Evolutionary conservation across 2,797 vertebrate genomes (phyloP).

Genomic region (Callimico goeldii): DNA sequence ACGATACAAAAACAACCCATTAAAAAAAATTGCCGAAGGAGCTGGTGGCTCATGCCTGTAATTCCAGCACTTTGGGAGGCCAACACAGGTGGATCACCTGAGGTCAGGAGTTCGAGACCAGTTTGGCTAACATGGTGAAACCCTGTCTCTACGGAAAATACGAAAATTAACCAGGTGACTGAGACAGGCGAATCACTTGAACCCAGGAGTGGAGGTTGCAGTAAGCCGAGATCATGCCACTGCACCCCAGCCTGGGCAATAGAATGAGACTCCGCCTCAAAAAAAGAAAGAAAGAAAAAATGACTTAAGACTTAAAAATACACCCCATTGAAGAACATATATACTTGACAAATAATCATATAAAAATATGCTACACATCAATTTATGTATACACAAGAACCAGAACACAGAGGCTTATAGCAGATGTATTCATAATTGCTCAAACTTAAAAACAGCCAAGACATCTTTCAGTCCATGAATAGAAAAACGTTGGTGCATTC

Average conservation of each 20-base stretch:
- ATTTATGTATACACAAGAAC: not conserved
- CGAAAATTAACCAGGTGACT: not conserved
- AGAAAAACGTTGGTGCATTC: not conserved
- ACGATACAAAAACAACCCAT: not conserved
- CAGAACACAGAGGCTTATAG: not conserved
- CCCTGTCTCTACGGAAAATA: not conserved
- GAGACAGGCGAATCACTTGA: not conserved
- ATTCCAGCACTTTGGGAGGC: not conserved
- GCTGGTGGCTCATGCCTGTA: not conserved
- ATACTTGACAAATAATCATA: too few relatives aligned
- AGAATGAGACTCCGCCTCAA: too few relatives aligned
- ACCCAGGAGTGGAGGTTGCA: not conserved
- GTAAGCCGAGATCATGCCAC: not conserved
- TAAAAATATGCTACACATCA: not conserved
- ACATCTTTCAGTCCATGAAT: not conserved
- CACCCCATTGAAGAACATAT: too few relatives aligned
- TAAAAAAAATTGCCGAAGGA: not conserved
- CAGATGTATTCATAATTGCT: not conserved
- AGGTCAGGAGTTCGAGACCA: not conserved
- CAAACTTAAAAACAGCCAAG: not conserved
- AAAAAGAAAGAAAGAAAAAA: too few relatives aligned
- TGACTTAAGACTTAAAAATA: too few relatives aligned
- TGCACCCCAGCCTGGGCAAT: too few relatives aligned
- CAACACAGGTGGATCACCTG: not conserved
- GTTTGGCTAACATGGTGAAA: not conserved